phyloP scores from a whole-genome alignment of 2,113 vertebrate species.

The Psittacus erithacus region DNA sequence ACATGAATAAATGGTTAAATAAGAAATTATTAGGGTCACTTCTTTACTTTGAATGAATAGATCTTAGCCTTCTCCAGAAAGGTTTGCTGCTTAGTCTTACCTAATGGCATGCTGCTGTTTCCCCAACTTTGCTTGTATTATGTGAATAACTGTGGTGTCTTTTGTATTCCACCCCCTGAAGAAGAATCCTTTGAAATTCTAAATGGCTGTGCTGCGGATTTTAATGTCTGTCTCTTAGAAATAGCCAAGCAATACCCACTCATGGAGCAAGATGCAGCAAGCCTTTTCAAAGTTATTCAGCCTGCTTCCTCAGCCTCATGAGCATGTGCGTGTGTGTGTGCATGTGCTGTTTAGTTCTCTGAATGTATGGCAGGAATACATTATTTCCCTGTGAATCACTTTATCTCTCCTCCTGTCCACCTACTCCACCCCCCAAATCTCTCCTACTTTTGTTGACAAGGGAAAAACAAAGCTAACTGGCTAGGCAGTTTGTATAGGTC shows the following conservation, averaged over 20 bases:
- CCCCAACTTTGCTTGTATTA: conserved; percentile 65
- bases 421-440: conserved; percentile 23
- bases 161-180: conserved; percentile 77
- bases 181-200: conserved; percentile 80
- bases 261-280: conserved; percentile 67
- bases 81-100: conserved; percentile 57
- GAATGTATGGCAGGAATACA: conserved; percentile 60
- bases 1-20: conserved; percentile 39
- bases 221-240: conserved; percentile 73
- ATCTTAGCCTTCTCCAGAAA: conserved; percentile 57
- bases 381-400: conserved; percentile 36
- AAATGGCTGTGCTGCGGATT: conserved; percentile 76
- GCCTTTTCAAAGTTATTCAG: conserved; percentile 69
- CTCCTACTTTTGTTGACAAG: neutral
- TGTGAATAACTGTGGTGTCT: conserved; percentile 68
- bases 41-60: conserved; percentile 62
- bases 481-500: neutral
- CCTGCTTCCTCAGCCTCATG: conserved; percentile 56
- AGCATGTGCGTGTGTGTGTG: conserved; percentile 32
- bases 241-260: conserved; percentile 66
- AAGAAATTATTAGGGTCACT: conserved; percentile 47
- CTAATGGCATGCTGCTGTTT: conserved; percentile 69
- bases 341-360: conserved; percentile 32
- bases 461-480: conserved; percentile 19
- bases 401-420: conserved; percentile 48